Conservation (phyloP, 1,140 invertebrate genomes). For the Archegozetes longisetosus region DNA sequence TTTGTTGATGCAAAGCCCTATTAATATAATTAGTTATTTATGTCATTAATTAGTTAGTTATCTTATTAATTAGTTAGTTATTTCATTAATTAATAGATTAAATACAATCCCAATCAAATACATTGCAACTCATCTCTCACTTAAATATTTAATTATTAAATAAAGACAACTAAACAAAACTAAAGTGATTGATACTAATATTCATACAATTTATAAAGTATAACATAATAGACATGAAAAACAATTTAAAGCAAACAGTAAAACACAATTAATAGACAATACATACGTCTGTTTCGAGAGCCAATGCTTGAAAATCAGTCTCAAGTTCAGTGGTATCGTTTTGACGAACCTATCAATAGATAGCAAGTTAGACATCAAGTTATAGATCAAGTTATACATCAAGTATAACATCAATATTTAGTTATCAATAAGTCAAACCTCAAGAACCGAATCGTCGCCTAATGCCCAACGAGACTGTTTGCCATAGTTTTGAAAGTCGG, state of each 20-base stretch:
- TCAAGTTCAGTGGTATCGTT: slow-evolving; percentile 28
- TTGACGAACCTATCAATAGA: slow-evolving; percentile 19
- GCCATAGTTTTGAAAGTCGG: slow-evolving; percentile 50
- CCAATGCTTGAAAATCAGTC: slow-evolving; percentile 29
- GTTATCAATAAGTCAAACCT: slow-evolving; percentile 32
- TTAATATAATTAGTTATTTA: slow-evolving; percentile 38
- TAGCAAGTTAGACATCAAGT: not conserved
- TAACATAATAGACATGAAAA: too few relatives aligned
- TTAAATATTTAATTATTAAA: slow-evolving; percentile 19
- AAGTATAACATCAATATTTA: slow-evolving; percentile 24
- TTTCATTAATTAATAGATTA: not conserved
- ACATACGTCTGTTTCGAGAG: slow-evolving; percentile 22
- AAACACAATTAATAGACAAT: not conserved
- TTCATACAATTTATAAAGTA: too few relatives aligned
- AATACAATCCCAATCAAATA: not conserved
- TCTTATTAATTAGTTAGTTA: slow-evolving; percentile 40
- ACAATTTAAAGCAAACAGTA: slow-evolving; percentile 1
- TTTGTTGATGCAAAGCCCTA: slow-evolving; percentile 46
- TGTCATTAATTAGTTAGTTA: not conserved
- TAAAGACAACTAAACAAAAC: too few relatives aligned
- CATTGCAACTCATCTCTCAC: slow-evolving; percentile 27
- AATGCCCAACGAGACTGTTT: slow-evolving; percentile 53
- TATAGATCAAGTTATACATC: not conserved
- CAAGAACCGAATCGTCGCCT: slow-evolving; percentile 59
- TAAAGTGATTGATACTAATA: too few relatives aligned